These are phyloP conservation scores for Colossoma macropomum DNA, from an alignment of 2,113 vertebrate species.

Conservation along the genomic window DNA sequence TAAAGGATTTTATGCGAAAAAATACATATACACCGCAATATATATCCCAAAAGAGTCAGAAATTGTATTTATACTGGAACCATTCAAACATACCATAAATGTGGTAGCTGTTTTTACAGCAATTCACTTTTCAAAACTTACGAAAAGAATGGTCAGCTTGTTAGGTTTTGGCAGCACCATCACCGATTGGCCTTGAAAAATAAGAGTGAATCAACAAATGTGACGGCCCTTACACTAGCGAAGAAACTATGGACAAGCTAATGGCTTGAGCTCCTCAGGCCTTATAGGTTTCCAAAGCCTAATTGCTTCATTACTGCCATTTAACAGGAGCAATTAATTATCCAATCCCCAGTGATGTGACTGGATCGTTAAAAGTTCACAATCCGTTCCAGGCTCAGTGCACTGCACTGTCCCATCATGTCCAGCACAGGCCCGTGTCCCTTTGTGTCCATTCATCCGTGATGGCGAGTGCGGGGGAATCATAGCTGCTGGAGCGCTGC, in stretches of 20 bases:
- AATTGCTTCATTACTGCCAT: conserved; percentile 28
- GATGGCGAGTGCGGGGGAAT: background rate
- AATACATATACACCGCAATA: too few species aligned
- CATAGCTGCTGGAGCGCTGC: background rate
- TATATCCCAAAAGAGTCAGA: too few species aligned
- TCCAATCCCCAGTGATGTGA: too few species aligned
- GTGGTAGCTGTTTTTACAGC: too few species aligned
- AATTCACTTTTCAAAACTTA: too few species aligned
- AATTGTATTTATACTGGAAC: too few species aligned
- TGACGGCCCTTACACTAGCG: background rate
- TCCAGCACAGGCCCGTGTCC: background rate
- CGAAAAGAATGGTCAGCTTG: too few species aligned
- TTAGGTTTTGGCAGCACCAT: background rate
- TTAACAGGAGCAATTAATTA: conserved; percentile 22
- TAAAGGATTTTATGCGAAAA: too few species aligned
- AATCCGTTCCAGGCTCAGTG: background rate
- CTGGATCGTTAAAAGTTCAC: background rate
- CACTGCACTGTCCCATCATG: background rate
- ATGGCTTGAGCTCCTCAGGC: background rate
- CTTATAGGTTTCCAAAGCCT: background rate
- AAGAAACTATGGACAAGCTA: background rate
- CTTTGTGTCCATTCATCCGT: conserved; percentile 6
- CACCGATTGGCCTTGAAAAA: background rate
- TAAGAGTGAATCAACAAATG: background rate
- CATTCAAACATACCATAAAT: too few species aligned